Evolutionary conservation across 2,113 vertebrate genomes (phyloP).

Genomic region (Chaetodon trifascialis): DNA sequence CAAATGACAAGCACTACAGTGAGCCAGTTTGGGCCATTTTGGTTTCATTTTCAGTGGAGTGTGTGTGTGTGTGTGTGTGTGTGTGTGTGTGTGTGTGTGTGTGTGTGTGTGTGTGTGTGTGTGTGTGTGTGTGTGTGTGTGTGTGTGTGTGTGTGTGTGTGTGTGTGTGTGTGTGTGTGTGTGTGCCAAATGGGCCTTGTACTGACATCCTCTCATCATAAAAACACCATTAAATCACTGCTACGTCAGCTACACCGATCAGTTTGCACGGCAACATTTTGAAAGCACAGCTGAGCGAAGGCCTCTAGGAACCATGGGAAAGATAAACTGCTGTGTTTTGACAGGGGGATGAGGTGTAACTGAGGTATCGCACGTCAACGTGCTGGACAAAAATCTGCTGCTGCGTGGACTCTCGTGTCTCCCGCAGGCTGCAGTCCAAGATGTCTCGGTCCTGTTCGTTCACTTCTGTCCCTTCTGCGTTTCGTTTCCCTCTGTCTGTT

Average conservation of each 20-base stretch:
- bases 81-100: background rate
- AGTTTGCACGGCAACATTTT: conserved; percentile 23
- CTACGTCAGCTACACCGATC: conserved; percentile 60
- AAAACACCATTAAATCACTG: conserved; percentile 42
- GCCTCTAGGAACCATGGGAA: conserved; percentile 54
- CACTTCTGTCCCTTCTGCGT: background rate
- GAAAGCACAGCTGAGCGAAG: conserved; percentile 49
- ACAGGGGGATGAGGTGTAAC: conserved; percentile 31
- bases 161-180: background rate
- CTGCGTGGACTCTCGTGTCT: conserved; percentile 4
- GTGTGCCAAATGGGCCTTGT: conserved; percentile 25
- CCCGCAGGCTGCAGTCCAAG: background rate
- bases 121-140: background rate
- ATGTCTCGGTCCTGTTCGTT: background rate
- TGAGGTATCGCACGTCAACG: conserved; percentile 45
- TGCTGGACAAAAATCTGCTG: conserved; percentile 26
- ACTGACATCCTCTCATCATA: conserved; percentile 44
- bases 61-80: background rate
- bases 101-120: background rate
- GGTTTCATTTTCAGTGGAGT: background rate
- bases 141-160: no score
- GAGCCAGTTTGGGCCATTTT: background rate
- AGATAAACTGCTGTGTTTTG: conserved; percentile 43
- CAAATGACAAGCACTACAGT: background rate
- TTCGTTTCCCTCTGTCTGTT: background rate